Conservation (phyloP, 2,113 vertebrate genomes). For the Nothoprocta pentlandii region DNA sequence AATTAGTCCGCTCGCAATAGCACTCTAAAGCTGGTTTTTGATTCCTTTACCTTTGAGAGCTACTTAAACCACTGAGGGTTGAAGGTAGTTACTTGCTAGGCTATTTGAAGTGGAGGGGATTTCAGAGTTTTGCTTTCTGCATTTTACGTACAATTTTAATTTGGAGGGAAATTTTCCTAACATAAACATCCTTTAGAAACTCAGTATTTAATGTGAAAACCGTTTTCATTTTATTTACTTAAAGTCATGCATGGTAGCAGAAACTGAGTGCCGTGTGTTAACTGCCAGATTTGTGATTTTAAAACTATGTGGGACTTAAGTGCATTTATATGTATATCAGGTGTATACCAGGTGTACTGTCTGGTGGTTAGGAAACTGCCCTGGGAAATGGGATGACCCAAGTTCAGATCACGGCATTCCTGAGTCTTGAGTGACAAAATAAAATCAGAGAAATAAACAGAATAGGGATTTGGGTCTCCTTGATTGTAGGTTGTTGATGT, state of each 20-base stretch:
- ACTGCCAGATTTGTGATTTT: constrained; percentile 15
- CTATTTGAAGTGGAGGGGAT: neutral
- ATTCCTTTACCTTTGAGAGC: constrained; percentile 39
- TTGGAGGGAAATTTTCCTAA: constrained; percentile 20
- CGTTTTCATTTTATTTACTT: constrained; percentile 7
- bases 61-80: constrained; percentile 40
- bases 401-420: neutral
- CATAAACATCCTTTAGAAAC: neutral
- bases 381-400: neutral
- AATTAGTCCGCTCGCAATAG: constrained; percentile 5
- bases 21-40: constrained; percentile 16
- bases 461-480: neutral
- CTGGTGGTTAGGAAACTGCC: neutral
- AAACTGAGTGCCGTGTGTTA: constrained; percentile 14
- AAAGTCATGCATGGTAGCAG: neutral
- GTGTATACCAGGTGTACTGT: neutral
- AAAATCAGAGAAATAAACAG: neutral
- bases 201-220: neutral
- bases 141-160: constrained; percentile 45
- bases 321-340: neutral
- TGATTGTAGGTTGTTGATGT: neutral
- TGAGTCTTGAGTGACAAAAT: fast-evolving
- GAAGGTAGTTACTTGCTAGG: constrained; percentile 42
- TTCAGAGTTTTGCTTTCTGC: constrained; percentile 18
- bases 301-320: neutral